These are phyloP conservation scores for Glyphotaelius pellucidus DNA, from an alignment of 2,888 invertebrate species.

Conservation along the genomic window DNA sequence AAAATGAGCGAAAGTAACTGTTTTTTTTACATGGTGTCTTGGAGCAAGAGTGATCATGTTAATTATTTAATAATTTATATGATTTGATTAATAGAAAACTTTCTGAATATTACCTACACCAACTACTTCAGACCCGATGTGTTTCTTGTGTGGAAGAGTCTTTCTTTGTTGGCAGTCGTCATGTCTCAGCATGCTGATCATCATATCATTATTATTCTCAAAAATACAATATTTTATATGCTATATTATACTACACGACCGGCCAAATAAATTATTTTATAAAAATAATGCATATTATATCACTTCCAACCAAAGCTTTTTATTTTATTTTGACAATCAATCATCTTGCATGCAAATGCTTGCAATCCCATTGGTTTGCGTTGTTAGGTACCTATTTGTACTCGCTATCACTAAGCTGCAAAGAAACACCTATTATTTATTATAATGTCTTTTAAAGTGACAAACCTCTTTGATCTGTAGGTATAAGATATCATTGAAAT, in stretches of 20 bases:
- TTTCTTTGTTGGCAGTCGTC: conserved; percentile 33
- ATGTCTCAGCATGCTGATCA: conserved; percentile 10
- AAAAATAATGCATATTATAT: conserved; percentile 8
- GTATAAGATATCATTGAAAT: background rate
- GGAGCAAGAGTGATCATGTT: background rate
- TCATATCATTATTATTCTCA: conserved; percentile 26
- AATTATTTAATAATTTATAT: too few relatives aligned
- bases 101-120: background rate
- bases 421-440: background rate
- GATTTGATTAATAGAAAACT: background rate
- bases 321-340: background rate
- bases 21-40: background rate
- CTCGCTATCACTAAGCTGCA: background rate
- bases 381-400: background rate
- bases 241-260: background rate
- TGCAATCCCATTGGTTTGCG: background rate
- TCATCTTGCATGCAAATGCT: background rate
- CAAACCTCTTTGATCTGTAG: background rate
- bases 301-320: background rate
- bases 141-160: background rate
- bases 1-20: background rate
- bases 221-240: conserved; percentile 26
- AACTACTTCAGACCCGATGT: conserved; percentile 17
- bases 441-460: background rate
- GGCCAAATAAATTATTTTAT: conserved; percentile 30